Conservation (phyloP, 2,888 invertebrate genomes). For the Uloborus plumipes region DNA sequence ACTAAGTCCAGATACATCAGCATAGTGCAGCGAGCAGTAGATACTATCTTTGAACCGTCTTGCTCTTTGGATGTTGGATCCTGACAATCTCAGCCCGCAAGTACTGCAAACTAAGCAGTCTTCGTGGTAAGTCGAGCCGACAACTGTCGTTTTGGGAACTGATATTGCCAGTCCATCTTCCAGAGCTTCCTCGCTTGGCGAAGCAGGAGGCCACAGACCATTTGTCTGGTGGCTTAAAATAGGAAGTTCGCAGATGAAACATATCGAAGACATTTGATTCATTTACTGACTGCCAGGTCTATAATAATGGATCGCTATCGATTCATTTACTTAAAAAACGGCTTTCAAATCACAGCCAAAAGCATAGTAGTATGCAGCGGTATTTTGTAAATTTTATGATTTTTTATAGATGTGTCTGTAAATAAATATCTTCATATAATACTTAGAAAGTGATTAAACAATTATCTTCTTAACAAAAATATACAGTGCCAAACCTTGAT, state of each 20-base stretch:
- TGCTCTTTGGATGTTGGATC: constrained; percentile 69
- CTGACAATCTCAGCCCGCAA: constrained; percentile 90
- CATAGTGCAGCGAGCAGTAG: constrained; percentile 95
- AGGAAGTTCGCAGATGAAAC: constrained; percentile 96
- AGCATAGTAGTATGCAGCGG: no score
- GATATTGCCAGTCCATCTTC: constrained; percentile 49
- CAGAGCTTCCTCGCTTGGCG: constrained; percentile 51
- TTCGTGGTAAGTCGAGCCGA: constrained; percentile 81
- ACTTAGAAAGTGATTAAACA: no score
- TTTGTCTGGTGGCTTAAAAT: constrained; percentile 87
- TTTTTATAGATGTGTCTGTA: no score
- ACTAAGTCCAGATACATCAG: constrained; percentile 92
- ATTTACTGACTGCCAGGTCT: neutral
- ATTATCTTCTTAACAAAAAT: no score
- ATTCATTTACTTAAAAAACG: neutral
- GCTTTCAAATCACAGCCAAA: no score
- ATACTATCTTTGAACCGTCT: constrained; percentile 86
- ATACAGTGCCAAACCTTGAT: no score
- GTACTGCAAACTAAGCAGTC: constrained; percentile 97
- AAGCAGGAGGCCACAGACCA: constrained; percentile 66
- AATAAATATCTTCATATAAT: no score
- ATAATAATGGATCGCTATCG: neutral
- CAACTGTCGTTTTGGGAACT: constrained; percentile 32
- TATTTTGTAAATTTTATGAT: no score
- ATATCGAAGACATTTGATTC: constrained; percentile 71